phyloP scores from a whole-genome alignment of 1,140 invertebrate genomes.

The Bombus polaris region DNA sequence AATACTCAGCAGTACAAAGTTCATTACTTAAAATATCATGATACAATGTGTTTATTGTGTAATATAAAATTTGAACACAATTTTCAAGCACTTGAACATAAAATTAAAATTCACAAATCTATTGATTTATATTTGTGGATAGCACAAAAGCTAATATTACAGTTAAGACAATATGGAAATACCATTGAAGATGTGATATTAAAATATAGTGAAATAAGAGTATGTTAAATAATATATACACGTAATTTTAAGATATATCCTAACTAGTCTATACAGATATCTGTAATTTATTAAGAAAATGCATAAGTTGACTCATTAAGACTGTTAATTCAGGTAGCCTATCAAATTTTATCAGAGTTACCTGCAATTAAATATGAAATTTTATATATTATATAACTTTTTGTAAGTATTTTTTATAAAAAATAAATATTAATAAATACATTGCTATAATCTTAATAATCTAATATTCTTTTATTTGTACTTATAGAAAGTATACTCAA shows the following conservation, averaged over 20 bases:
- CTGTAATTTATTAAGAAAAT: no score
- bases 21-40: constrained; percentile 24
- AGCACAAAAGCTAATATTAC: constrained; percentile 2
- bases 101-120: constrained; percentile 21
- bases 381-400: not conserved
- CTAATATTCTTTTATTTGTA: not conserved
- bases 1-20: not conserved
- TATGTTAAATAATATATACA: not conserved
- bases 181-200: constrained; percentile 18
- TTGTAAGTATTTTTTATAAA: not conserved
- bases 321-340: not conserved
- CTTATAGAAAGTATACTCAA: not conserved
- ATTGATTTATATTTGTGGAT: constrained; percentile 19
- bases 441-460: not conserved
- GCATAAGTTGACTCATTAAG: no score
- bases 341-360: not conserved
- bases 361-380: not conserved
- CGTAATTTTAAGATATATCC: no score
- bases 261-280: no score
- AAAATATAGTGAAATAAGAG: not conserved
- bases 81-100: constrained; percentile 29
- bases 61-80: constrained; percentile 24
- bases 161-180: not conserved
- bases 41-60: constrained; percentile 19
- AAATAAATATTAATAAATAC: not conserved